Evolutionary conservation across 2,888 invertebrate genomes (phyloP).

Genomic region (Drosophila longiperda): DNA sequence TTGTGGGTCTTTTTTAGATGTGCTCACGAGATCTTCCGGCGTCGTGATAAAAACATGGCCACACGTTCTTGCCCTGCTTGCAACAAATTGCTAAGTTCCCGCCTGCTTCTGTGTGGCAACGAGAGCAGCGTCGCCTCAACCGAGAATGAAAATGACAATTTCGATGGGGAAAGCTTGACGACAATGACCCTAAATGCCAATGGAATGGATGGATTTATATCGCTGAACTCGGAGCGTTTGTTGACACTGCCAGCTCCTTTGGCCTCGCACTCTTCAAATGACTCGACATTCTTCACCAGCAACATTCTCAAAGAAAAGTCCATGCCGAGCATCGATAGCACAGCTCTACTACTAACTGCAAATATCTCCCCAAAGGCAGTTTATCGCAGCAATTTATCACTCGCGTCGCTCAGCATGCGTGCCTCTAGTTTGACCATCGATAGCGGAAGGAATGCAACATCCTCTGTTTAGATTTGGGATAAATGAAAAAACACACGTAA

Average conservation of each 20-base stretch:
- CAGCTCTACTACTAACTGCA: slow-evolving; percentile 65
- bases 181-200: slow-evolving; percentile 48
- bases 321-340: slow-evolving; percentile 70
- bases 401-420: slow-evolving; percentile 84
- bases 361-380: slow-evolving; percentile 77
- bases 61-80: slow-evolving; percentile 90
- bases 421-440: slow-evolving; percentile 85
- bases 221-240: slow-evolving; percentile 41
- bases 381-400: slow-evolving; percentile 83
- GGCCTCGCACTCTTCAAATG: slow-evolving; percentile 20
- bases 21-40: slow-evolving; percentile 88
- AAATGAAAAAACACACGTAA: background rate
- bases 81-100: slow-evolving; percentile 88
- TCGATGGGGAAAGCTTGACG: slow-evolving; percentile 46
- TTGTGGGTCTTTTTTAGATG: slow-evolving; percentile 84
- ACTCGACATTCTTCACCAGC: slow-evolving; percentile 59
- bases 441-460: slow-evolving; percentile 86
- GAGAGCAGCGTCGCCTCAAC: slow-evolving; percentile 14
- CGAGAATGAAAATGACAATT: slow-evolving; percentile 46
- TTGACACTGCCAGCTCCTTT: slow-evolving; percentile 27
- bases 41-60: slow-evolving; percentile 87
- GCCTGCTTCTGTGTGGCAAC: slow-evolving; percentile 86
- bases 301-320: slow-evolving; percentile 60
- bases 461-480: slow-evolving; percentile 85
- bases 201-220: slow-evolving; percentile 56